Base-by-base conservation (phyloP, 2,888 invertebrate genomes). In the Spilarctia lutea region DNA sequence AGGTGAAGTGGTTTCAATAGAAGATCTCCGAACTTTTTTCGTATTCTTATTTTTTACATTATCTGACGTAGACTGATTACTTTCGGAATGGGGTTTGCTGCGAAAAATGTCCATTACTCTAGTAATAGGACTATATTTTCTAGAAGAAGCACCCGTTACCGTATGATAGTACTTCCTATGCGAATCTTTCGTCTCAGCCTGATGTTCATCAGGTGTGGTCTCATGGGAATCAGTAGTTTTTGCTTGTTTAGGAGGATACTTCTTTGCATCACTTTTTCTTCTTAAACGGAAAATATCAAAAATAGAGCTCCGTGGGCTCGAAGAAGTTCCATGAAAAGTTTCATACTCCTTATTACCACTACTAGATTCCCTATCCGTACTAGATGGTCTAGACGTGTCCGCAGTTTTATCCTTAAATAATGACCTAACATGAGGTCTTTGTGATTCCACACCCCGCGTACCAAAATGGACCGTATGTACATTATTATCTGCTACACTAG, bases 121-220 rank as follows among this genome's bases (percentile, higher is more conserved):
- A 71, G 96, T 94, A 79, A 96, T 94, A n/a, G 96, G 94, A 84
- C 96, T 95, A 85, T 93, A 94, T 85, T 94, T 95, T 77, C 95
- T 89, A 35, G 95, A 94, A 63, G 96, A 94, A 65, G 93, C 96
- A 69, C 96, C 96, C 6, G 96, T 96, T 65, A 96, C 96, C n/a
- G 96, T 96, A 84, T 96, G 95, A 78, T 96, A 96, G 90, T 96
- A 96, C 79, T 94, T 96, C 81, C 95, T 95, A 85, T 96, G 92
- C 60, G 95, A 94, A 86, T 93, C 94, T 88, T 94, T 95, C 33
- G 90, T 83, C 45, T 93, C 94, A 42, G 90, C 87, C 70, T 82
- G 80, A 80, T 85, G 87, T 70, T 94, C 94, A 76, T 92, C 92
- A 83, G 92, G 92, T 67, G 91, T 81, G 52, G 86, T 80, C 83